Percentiles rank a stretch among this genome's conserved stretches.
Conservation (phyloP, 1,140 invertebrate genomes). For the Hycleus cichorii region DNA sequence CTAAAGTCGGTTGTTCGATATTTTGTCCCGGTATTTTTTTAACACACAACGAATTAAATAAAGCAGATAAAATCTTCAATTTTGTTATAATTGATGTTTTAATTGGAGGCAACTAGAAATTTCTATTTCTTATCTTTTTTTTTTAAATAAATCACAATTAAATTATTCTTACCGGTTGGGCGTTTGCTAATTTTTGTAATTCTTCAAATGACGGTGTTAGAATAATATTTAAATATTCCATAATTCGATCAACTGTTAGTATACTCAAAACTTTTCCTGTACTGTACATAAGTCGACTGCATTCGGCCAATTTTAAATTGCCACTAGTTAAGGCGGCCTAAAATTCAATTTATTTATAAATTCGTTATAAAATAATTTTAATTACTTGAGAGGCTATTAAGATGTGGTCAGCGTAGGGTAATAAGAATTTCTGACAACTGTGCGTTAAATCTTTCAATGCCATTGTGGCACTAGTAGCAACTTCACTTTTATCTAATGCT, state of each 20-base stretch:
- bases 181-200: slow-evolving; percentile 48
- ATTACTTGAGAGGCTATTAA: slow-evolving; percentile 51
- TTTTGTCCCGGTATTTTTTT: slow-evolving; percentile 29
- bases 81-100: slow-evolving; percentile 45
- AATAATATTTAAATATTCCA: slow-evolving; percentile 61
- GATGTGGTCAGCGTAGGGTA: slow-evolving; percentile 64
- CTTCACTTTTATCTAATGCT: slow-evolving; percentile 58
- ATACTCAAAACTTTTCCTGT: slow-evolving; percentile 67
- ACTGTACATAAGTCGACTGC: slow-evolving; percentile 66
- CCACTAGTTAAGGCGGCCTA: slow-evolving; percentile 43
- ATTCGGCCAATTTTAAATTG: slow-evolving; percentile 54
- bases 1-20: slow-evolving; percentile 44
- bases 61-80: slow-evolving; percentile 62
- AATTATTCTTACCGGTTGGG: slow-evolving; percentile 37
- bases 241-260: slow-evolving; percentile 54
- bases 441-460: slow-evolving; percentile 78
- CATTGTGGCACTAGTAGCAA: slow-evolving; percentile 72
- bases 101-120: slow-evolving; percentile 30
- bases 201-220: slow-evolving; percentile 60
- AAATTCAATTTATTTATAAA: no score
- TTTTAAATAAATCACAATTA: background rate
- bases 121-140: background rate
- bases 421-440: slow-evolving; percentile 65
- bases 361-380: no score
- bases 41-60: slow-evolving; percentile 55